phyloP scores from a whole-genome alignment of 1,140 invertebrate genomes.

The Palaemon carinicauda region DNA sequence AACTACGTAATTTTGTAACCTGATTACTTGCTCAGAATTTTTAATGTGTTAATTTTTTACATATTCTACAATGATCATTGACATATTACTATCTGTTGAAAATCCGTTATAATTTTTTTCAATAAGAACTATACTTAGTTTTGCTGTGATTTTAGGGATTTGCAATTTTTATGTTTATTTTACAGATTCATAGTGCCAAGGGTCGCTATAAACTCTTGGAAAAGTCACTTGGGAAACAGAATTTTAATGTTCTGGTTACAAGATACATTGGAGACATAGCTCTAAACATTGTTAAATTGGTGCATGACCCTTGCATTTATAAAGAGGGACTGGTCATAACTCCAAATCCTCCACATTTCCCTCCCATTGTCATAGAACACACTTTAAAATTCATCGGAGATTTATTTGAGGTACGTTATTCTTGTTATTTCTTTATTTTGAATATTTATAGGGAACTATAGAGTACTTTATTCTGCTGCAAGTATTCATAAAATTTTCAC shows the following conservation, averaged over 20 bases:
- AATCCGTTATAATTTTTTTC: too few relatives aligned
- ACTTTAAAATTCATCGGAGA: not conserved
- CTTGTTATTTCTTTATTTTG: too few relatives aligned
- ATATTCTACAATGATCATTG: too few relatives aligned
- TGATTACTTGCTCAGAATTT: too few relatives aligned
- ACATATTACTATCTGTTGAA: too few relatives aligned
- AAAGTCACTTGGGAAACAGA: not conserved
- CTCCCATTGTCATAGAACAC: not conserved
- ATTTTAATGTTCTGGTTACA: not conserved
- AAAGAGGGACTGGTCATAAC: slow-evolving; percentile 6
- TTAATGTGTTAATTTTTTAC: too few relatives aligned
- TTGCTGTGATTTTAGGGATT: too few relatives aligned
- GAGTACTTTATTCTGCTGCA: too few relatives aligned
- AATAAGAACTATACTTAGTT: too few relatives aligned
- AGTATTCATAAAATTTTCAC: too few relatives aligned
- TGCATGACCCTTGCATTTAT: not conserved
- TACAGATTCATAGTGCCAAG: not conserved
- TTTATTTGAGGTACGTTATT: not conserved
- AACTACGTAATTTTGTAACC: too few relatives aligned
- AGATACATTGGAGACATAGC: slow-evolving; percentile 1
- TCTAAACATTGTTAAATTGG: not conserved
- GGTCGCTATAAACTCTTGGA: not conserved
- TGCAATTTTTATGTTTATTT: not conserved
- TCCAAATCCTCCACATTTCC: slow-evolving; percentile 17
- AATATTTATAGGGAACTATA: too few relatives aligned